Percentiles rank a stretch among this genome's conserved stretches.
These are phyloP conservation scores for Zootermopsis nevadensis DNA, from an alignment of 2,888 invertebrate genomes.

Conservation along the genomic window DNA sequence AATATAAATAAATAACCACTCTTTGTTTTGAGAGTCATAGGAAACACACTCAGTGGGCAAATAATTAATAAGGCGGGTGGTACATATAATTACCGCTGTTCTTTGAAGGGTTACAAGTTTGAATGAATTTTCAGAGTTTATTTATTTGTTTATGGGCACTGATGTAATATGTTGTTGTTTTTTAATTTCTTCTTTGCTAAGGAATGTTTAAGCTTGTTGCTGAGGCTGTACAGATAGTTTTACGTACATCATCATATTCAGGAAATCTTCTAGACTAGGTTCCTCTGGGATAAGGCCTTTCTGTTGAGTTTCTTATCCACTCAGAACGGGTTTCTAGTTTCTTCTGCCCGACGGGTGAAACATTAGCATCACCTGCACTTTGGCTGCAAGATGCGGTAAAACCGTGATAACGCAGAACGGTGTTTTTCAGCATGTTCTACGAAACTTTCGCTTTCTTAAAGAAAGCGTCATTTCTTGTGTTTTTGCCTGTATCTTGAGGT, in stretches of 20 bases:
- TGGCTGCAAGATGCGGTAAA: background rate
- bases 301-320: slow-evolving; percentile 29
- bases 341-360: slow-evolving; percentile 14
- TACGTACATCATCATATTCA: slow-evolving; percentile 14
- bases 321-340: slow-evolving; percentile 14
- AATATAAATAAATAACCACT: too few relatives aligned
- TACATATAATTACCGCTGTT: too few relatives aligned
- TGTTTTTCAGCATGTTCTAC: background rate
- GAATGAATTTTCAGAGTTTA: too few relatives aligned
- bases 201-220: background rate
- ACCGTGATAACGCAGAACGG: background rate
- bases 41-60: too few relatives aligned
- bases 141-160: too few relatives aligned
- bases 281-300: slow-evolving; percentile 2
- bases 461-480: too few relatives aligned
- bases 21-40: too few relatives aligned
- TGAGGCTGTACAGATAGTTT: background rate
- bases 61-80: too few relatives aligned
- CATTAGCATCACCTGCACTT: slow-evolving; percentile 16
- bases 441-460: background rate
- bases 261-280: background rate
- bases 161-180: too few relatives aligned
- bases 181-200: too few relatives aligned
- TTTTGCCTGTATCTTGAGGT: too few relatives aligned
- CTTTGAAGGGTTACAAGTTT: too few relatives aligned